Percentiles rank a stretch among this genome's conserved stretches.
Evolutionary conservation across 2,888 invertebrate genomes (phyloP).

Genomic region (Phengaris alcon): DNA sequence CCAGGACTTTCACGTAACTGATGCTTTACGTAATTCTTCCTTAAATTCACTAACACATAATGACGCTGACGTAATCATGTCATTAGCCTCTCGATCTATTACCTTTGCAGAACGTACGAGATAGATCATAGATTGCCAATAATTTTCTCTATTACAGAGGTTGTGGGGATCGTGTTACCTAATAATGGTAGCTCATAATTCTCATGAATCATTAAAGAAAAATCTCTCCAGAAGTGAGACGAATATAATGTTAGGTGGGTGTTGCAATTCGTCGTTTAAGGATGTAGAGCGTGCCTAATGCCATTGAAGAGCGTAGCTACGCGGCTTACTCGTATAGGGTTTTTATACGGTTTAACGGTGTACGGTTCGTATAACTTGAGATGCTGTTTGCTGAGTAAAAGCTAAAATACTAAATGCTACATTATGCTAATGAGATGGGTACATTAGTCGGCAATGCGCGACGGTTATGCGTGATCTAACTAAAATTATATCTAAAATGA

Average conservation of each 20-base stretch:
- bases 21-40: not conserved
- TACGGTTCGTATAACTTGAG: too few relatives aligned
- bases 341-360: not conserved
- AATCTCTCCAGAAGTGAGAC: not conserved
- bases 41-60: slow-evolving; percentile 10
- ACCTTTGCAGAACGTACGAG: not conserved
- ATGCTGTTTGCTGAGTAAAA: too few relatives aligned
- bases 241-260: not conserved
- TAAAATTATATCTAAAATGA: too few relatives aligned
- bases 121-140: slow-evolving; percentile 12
- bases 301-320: not conserved
- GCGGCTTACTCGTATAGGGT: not conserved
- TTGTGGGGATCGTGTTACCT: not conserved
- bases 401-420: too few relatives aligned
- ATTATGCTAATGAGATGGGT: too few relatives aligned
- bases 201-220: not conserved
- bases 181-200: not conserved
- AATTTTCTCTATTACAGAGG: not conserved
- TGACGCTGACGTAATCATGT: not conserved
- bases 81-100: slow-evolving; percentile 10
- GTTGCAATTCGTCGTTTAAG: slow-evolving; percentile 9
- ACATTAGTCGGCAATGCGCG: too few relatives aligned
- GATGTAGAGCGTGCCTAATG: slow-evolving; percentile 15
- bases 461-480: too few relatives aligned
- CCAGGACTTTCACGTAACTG: slow-evolving; percentile 16